These are phyloP conservation scores for Corydoras maculifer DNA, from an alignment of 2,113 vertebrate genomes.

Conservation along the genomic window DNA sequence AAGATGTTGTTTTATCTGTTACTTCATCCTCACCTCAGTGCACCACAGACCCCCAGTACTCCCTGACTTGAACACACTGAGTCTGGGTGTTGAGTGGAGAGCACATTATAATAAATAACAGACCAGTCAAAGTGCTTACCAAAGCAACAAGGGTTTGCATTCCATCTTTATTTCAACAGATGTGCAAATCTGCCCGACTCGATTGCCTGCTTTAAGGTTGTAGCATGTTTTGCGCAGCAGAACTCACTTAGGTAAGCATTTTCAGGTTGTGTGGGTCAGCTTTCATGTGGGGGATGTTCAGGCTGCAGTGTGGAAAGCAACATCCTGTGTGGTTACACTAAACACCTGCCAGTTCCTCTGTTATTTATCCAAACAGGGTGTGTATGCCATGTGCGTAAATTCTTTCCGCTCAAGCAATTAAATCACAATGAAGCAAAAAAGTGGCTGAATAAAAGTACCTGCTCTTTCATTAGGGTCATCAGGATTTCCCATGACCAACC, in stretches of 20 bases:
- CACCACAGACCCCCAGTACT: background rate
- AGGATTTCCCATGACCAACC: no score
- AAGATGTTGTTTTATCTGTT: no score
- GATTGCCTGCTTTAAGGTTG: slow-evolving; percentile 25
- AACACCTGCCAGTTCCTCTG: slow-evolving; percentile 25
- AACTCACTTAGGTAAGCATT: slow-evolving; percentile 16
- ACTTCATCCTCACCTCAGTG: background rate
- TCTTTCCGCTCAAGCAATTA: slow-evolving; percentile 11
- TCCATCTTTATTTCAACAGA: slow-evolving; percentile 33
- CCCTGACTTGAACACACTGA: no score
- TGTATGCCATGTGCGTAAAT: slow-evolving; percentile 9
- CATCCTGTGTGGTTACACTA: slow-evolving; percentile 16
- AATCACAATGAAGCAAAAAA: no score
- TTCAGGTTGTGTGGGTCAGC: slow-evolving; percentile 19
- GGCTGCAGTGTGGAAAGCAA: slow-evolving; percentile 31
- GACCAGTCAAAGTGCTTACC: slow-evolving; percentile 19
- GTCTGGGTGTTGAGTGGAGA: background rate
- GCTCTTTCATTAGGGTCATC: no score
- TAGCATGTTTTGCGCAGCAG: slow-evolving; percentile 21
- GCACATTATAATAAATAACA: slow-evolving; percentile 12
- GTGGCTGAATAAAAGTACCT: no score
- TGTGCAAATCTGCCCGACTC: slow-evolving; percentile 39
- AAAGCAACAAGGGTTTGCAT: slow-evolving; percentile 9
- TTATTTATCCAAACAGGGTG: background rate
- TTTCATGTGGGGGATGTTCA: slow-evolving; percentile 27